Percentiles rank a stretch among this genome's conserved stretches.
Evolutionary conservation across 92 coral and sea anemone genomes (phyloP).

Genomic region (Zoanthus sociatus): DNA sequence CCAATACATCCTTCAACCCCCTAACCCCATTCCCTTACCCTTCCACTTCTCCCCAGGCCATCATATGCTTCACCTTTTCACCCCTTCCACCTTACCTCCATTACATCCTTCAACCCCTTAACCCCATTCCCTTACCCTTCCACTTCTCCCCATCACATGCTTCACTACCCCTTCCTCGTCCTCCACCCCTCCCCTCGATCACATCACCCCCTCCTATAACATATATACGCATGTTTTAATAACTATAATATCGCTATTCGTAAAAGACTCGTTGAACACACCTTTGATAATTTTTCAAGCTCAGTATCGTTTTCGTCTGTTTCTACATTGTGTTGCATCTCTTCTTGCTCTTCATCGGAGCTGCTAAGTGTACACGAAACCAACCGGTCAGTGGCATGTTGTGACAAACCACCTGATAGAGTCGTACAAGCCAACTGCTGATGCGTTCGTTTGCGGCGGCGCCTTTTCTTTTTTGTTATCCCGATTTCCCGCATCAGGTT

Average conservation of each 20-base stretch:
- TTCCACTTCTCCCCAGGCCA: no score
- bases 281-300: background rate
- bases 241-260: background rate
- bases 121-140: no score
- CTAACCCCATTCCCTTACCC: no score
- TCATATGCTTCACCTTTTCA: no score
- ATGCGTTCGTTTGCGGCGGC: slow-evolving; percentile 1
- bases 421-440: background rate
- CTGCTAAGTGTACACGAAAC: background rate
- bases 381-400: background rate
- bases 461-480: background rate
- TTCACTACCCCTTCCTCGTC: background rate
- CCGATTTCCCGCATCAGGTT: no score
- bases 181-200: background rate
- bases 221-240: background rate
- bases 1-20: background rate
- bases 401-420: background rate
- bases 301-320: background rate
- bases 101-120: no score
- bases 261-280: background rate
- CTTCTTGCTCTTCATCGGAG: slow-evolving; percentile 6
- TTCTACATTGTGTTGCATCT: background rate
- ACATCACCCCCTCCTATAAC: background rate
- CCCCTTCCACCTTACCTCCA: no score
- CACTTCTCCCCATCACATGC: background rate